A percentile compares a stretch with the other conserved stretches of the same genome.
Conservation (phyloP, 2,113 vertebrate genomes). For the Camelus bactrianus region DNA sequence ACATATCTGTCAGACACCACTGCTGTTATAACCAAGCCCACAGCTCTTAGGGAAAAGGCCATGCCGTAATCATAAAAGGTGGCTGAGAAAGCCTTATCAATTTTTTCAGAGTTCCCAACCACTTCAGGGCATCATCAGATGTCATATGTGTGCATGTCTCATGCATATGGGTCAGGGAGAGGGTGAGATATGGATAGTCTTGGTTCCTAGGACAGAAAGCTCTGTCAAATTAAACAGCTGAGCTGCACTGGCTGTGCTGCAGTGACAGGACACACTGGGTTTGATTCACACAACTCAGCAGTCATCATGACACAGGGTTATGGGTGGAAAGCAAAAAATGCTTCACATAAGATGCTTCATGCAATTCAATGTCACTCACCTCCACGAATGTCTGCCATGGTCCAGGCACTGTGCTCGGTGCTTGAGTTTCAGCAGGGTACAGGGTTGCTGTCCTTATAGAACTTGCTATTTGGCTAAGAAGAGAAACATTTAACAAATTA, state of each 20-base stretch:
- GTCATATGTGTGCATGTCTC: not conserved
- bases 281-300: not conserved
- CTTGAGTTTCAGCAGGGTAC: not conserved
- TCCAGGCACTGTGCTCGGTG: not conserved
- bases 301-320: not conserved
- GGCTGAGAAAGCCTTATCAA: not conserved
- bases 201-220: not conserved
- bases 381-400: not conserved
- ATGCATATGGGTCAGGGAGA: not conserved
- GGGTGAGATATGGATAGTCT: not conserved
- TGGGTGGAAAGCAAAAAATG: not conserved
- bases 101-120: not conserved
- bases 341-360: not conserved
- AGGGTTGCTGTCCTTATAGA: not conserved
- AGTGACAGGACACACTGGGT: not conserved
- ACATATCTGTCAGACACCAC: not conserved
- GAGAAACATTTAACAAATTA: not conserved
- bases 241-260: not conserved
- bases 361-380: not conserved
- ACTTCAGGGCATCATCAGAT: not conserved
- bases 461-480: not conserved
- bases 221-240: not conserved
- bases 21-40: not conserved
- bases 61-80: not conserved
- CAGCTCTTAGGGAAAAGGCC: not conserved